Evolutionary conservation across 1,140 invertebrate genomes (phyloP).

Genomic region (Scaptomyza graminum): DNA sequence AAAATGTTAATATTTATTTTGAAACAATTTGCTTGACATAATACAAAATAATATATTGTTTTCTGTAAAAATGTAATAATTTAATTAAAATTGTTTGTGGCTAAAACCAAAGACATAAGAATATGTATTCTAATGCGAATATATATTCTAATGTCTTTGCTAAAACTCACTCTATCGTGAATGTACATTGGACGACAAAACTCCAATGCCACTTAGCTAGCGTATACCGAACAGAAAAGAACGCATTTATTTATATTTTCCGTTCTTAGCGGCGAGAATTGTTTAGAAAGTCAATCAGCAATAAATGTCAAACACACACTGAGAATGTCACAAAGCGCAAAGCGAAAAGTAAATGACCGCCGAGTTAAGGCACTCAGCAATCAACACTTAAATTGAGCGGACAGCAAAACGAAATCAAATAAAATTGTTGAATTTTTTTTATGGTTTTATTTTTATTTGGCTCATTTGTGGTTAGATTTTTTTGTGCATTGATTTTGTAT

Average conservation of each 20-base stretch:
- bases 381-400: conserved; percentile 4
- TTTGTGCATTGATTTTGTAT: conserved; percentile 17
- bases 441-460: conserved; percentile 9
- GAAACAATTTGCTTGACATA: too few species aligned
- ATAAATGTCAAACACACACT: conserved; percentile 36
- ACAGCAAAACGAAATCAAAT: conserved; percentile 19
- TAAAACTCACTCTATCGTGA: neutral
- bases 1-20: neutral
- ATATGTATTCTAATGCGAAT: too few species aligned
- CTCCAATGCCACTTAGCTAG: neutral
- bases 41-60: too few species aligned
- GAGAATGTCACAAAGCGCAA: conserved; percentile 57
- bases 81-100: too few species aligned
- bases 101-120: too few species aligned
- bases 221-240: neutral
- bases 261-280: conserved; percentile 30
- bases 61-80: too few species aligned
- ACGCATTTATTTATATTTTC: conserved; percentile 21
- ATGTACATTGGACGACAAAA: neutral
- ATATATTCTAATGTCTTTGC: too few species aligned
- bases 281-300: conserved; percentile 73
- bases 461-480: conserved; percentile 20
- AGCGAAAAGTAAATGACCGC: conserved; percentile 73
- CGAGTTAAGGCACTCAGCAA: conserved; percentile 15
- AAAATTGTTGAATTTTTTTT: conserved; percentile 6